Evolutionary conservation across 2,888 invertebrate genomes (phyloP).

Genomic region (Tryphoninae sp.): DNA sequence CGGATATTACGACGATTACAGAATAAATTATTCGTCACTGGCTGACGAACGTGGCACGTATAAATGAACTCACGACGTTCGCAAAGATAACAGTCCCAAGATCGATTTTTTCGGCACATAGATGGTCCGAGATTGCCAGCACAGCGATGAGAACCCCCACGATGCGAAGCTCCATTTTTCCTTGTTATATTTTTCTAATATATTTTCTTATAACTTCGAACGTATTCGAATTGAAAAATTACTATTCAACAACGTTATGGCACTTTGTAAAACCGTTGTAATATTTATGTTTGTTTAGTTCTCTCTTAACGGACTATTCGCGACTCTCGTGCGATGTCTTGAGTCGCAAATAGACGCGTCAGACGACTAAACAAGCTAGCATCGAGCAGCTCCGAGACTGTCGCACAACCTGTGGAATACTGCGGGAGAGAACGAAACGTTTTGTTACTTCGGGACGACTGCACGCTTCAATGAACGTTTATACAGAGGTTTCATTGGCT

Average conservation of each 20-base stretch:
- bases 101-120: slow-evolving; percentile 61
- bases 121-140: slow-evolving; percentile 39
- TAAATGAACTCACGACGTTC: slow-evolving; percentile 75
- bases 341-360: slow-evolving; percentile 51
- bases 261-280: neutral
- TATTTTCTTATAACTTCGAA: neutral
- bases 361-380: slow-evolving; percentile 45
- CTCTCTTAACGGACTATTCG: slow-evolving; percentile 36
- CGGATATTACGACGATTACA: neutral
- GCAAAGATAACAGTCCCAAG: slow-evolving; percentile 75
- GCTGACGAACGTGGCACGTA: neutral
- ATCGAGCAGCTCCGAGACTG: slow-evolving; percentile 31
- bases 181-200: neutral
- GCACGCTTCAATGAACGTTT: slow-evolving; percentile 12
- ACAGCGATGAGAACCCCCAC: slow-evolving; percentile 47
- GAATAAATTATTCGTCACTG: neutral
- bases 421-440: neutral
- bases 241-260: neutral
- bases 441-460: too few relatives aligned
- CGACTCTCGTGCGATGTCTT: slow-evolving; percentile 32
- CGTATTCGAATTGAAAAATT: neutral
- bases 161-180: slow-evolving; percentile 45
- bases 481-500: slow-evolving; percentile 8
- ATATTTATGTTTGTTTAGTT: slow-evolving; percentile 1
- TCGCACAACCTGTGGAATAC: slow-evolving; percentile 67